Evolutionary conservation across 2,888 invertebrate species (phyloP), one percentile per base, ranked within the genome.

Genomic region (Diabrotica balteata): DNA sequence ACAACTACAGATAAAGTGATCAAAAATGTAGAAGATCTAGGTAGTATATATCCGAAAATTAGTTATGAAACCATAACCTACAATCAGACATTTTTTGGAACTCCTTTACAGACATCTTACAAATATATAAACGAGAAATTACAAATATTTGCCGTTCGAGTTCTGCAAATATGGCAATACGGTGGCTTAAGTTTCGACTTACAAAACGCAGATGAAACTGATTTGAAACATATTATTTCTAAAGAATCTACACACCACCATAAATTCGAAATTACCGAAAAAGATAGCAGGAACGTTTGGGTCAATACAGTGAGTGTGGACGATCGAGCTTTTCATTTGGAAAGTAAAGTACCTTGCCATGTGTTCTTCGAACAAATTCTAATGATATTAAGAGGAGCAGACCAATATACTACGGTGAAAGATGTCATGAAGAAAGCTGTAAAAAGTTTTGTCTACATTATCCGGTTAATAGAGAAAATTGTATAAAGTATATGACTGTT

Each of bases 141-240:
- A 68, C 75, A 86, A 17, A 76, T 86, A 22, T 88, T 89, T 76
- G 87, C 88, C 52, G 82, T 86, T 1, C 82, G 89, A 73, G 80
- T 86, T 43, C 81, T 85, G 68, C 83, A 86, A 53, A 82, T 88
- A 43, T 89, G 88, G 88, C 84, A 87, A 76, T 83, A 83, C 71
- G 88, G 87, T 8, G 89, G 89, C 3, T 81, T 88, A 8, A 82
- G 80, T 63, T 84, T 82, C 67, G 80, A 80, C 63, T 70, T 80
- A 58, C 67, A 72, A 7, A 66, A n/a, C 43, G 17, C 44, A 11
- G 45, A 9, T 45, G 0, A 68, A 0, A 7, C 8, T 47, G 7
- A 57, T 45, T 7, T 50, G 45, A 60, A 67, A 58, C 47, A 64
- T 44, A 1, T 63, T 4, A 46, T 10, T 7, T 17, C 8, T 8